These are phyloP conservation scores for Valencia hispanica DNA, from an alignment of 2,797 vertebrate species.

Conservation along the genomic window DNA sequence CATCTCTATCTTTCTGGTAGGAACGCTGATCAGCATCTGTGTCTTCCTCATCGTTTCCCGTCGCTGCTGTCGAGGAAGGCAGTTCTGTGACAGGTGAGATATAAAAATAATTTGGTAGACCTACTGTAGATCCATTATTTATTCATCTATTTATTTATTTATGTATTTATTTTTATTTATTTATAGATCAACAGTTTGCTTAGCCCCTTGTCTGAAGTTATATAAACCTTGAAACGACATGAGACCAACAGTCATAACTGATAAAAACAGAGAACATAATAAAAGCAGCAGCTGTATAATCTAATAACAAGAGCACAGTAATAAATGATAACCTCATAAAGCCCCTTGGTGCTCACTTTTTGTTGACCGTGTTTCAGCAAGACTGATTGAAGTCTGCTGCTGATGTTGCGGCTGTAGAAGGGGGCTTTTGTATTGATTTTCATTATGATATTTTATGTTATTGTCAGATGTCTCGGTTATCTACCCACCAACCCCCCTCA, in stretches of 20 bases:
- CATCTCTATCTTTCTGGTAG: conserved; percentile 90
- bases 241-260: not conserved
- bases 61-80: conserved; percentile 85
- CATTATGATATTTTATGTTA: conserved; percentile 7
- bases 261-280: conserved; percentile 13
- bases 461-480: conserved; percentile 3
- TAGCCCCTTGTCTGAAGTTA: not conserved
- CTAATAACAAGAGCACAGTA: conserved; percentile 25
- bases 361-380: conserved; percentile 9
- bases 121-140: not conserved
- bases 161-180: not conserved
- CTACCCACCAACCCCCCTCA: not conserved
- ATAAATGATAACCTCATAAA: conserved; percentile 10
- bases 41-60: conserved; percentile 88
- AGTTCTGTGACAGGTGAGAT: conserved; percentile 84
- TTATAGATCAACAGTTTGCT: not conserved
- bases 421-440: conserved; percentile 12
- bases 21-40: conserved; percentile 85
- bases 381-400: conserved; percentile 2
- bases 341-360: conserved; percentile 12
- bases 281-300: conserved; percentile 24
- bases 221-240: not conserved
- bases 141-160: not conserved
- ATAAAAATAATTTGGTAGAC: conserved; percentile 6
- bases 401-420: not conserved